Evolutionary conservation across 2,113 vertebrate genomes (phyloP), one percentile per base, ranked within the genome.

Genomic region (Paraplagusia blochii): DNA sequence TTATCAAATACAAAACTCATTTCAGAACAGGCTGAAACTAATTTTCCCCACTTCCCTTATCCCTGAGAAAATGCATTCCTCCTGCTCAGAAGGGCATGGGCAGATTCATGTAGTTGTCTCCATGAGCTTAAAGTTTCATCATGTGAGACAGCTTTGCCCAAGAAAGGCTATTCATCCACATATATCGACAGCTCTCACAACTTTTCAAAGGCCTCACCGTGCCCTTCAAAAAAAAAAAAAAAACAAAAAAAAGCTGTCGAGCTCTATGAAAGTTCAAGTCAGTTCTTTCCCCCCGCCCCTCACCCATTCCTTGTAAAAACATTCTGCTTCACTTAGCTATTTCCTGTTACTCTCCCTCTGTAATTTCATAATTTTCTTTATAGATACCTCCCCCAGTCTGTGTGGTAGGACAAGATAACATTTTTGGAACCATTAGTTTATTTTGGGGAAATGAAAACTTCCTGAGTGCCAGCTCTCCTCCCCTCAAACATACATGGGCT

Each of bases 401-500:
- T 58, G 72, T 76, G 77, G 73, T 67, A 49, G 61, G 53, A 51
- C 54, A 77, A 81, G 76, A 61, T 73, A 66, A 81, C 74, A 70
- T 54, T 6, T 78, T 59, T 81, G 70, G 50, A 79, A 63, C 68
- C 63, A 62, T 74, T 74, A 68, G 69, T 77, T 85, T 82, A 83
- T 81, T 81, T 85, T 78, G 69, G 67, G 61, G 72, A 72, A 71
- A 79, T 80, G 69, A 80, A 76, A 88, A 83, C 72, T 52, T 81
- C 66, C 70, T 76, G 50, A 46, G 15, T 67, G 72, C 76, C 78
- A 80, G 44, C 66, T 59, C 65, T 76, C 68, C 70, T 77, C 76
- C 75, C 62, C 45, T 77, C 69, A 44, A 74, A 61, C 61, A 35
- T 45, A 68, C 60, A 62, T 53, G 58, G 60, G 54, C 63, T 48